Evolutionary conservation across 2,797 vertebrate genomes (phyloP).

Genomic region (Danio jaintianensis): DNA sequence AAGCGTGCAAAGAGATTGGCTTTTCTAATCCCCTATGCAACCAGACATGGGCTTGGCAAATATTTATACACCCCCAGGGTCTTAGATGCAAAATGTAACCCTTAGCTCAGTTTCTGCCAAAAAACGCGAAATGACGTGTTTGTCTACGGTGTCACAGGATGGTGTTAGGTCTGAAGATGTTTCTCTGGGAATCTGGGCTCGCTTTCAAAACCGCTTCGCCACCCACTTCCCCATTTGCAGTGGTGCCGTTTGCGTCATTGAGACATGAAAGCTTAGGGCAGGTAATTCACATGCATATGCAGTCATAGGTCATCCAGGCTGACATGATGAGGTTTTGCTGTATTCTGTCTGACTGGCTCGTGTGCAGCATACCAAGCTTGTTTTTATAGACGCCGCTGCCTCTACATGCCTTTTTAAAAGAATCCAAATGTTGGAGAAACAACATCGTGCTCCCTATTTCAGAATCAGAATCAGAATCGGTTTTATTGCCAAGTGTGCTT

Average conservation of each 20-base stretch:
- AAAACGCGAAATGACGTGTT: slow-evolving; percentile 41
- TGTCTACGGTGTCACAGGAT: slow-evolving; percentile 29
- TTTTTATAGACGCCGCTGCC: slow-evolving; percentile 43
- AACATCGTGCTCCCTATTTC: too few species aligned
- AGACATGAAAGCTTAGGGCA: neutral
- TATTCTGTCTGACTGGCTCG: neutral
- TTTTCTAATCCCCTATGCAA: slow-evolving; percentile 58
- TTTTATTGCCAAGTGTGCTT: too few species aligned
- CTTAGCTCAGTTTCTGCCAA: slow-evolving; percentile 46
- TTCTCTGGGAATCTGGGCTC: slow-evolving; percentile 6
- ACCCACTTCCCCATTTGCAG: neutral
- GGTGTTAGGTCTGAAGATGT: slow-evolving; percentile 24
- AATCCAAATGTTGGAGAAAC: slow-evolving; percentile 17
- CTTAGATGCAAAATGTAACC: slow-evolving; percentile 42
- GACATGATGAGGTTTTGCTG: neutral
- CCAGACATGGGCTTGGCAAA: slow-evolving; percentile 54
- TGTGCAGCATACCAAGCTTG: slow-evolving; percentile 45
- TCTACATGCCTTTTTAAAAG: slow-evolving; percentile 41
- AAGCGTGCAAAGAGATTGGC: slow-evolving; percentile 35
- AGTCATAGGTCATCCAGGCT: neutral
- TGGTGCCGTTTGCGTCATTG: neutral
- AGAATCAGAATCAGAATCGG: too few species aligned
- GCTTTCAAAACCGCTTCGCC: slow-evolving; percentile 5
- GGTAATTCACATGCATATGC: neutral
- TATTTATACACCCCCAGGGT: slow-evolving; percentile 49